A percentile compares a stretch with the other conserved stretches of the same genome.
These are phyloP conservation scores for Caenorhabditis remanei DNA, from an alignment of 1,140 invertebrate species.

Conservation along the genomic window DNA sequence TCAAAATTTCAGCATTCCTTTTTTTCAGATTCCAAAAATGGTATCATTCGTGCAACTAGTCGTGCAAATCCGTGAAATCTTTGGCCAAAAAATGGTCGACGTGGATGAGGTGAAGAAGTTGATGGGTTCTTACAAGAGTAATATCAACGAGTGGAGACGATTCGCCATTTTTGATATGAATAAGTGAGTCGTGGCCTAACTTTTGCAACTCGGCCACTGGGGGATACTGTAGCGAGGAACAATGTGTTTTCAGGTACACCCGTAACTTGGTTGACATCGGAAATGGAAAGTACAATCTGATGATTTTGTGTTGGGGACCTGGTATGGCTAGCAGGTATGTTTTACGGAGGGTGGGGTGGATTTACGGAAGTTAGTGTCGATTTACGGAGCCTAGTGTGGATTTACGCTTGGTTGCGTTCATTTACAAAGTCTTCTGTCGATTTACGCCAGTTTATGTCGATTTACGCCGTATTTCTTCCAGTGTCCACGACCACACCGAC, in stretches of 20 bases:
- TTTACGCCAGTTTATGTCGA: no score
- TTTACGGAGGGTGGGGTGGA: not conserved
- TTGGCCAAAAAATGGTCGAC: not conserved
- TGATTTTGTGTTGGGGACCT: constrained; percentile 95
- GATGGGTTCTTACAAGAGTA: constrained; percentile 84
- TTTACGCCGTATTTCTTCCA: constrained; percentile 68
- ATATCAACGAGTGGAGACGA: constrained; percentile 90
- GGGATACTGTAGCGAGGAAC: no score
- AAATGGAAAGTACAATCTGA: constrained; percentile 96
- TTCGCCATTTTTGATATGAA: constrained; percentile 94
- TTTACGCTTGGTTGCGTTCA: no score
- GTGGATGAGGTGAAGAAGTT: constrained; percentile 46
- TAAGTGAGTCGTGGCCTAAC: constrained; percentile 81
- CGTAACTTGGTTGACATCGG: constrained; percentile 91
- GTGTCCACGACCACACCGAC: constrained; percentile 94
- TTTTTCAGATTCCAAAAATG: constrained; percentile 1
- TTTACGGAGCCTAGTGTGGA: no score
- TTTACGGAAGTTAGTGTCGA: not conserved
- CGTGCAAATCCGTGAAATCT: constrained; percentile 13
- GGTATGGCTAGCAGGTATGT: constrained; percentile 85
- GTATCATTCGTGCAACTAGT: not conserved
- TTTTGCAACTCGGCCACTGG: not conserved
- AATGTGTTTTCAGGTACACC: constrained; percentile 84
- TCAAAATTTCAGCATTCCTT: not conserved
- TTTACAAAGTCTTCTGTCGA: no score